Base-by-base conservation (phyloP, 2,888 invertebrate genomes). In the Hecatera dysodea region DNA sequence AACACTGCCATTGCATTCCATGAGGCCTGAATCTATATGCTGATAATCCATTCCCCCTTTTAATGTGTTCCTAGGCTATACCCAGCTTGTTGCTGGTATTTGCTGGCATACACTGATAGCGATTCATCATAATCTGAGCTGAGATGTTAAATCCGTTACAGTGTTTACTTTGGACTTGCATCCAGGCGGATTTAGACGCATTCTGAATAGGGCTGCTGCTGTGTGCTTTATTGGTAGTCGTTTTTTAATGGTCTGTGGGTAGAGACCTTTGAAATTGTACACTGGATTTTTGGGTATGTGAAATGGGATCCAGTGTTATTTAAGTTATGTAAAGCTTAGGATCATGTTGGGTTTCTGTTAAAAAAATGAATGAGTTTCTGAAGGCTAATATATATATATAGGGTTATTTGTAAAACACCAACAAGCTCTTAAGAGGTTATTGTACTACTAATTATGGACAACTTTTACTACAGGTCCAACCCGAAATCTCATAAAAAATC, bases 161-260 rank as follows among this genome's bases (percentile, higher is more conserved):
- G 63, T 88, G 86, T 88, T 88, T 84, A 84, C 85, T 82, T 88
- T 88, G 89, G 88, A 85, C 76, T 66, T 82, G 79, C 78, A 72
- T 71, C 52, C 53, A 60, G 61, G 55, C 67, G 70, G 72, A 79
- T 86, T 83, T 82, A 85, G 81, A 86, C 77, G 77, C 75, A 77
- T 75, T 78, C 61, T 61, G 66, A 67, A 74, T 82, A 85, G 84
- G 85, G 83, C 12, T 77, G 80, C 17, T 53, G 17, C 17, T 44
- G 12, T 52, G 17, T 27, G 44, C 65, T 72, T 46, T 56, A 60
- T 70, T 44, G 36, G 42, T 46, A 8, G 27, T 27, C 27, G 52
- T 39, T 69, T 22, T 36, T 69, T 70, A 8, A 44, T 27, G 11
- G 44, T 3, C 27, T 19, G 0, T 11, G 2, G 17, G 15, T 27